Base-by-base conservation (phyloP, 2,113 vertebrate genomes). In the Rhinoderma darwinii region DNA sequence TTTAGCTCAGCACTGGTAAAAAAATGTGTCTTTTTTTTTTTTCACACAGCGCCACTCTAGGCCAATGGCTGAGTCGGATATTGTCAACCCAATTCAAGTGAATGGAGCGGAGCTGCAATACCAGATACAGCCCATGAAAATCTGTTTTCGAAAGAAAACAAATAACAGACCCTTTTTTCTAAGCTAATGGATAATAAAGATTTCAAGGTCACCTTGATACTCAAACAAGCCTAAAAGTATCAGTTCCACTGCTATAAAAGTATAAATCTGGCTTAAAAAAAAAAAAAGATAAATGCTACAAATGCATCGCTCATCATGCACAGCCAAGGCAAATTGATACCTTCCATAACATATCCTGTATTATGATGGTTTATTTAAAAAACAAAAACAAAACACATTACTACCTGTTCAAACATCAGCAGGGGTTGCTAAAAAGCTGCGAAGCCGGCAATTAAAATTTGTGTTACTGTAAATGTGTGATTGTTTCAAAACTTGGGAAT, bases 391-490 rank as follows among this genome's bases (percentile, higher is more conserved):
- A 51, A 72, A 50, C 44, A 27, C 75, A 54, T 78, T 78, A 54
- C 15, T 20, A 78, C 30, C n/a, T 77, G 74, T 77, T 27, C n/a
- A 30, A 50, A 25, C 18, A 25, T 3, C 77, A 41, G 77, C 35
- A 41, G 77, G 77, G 50, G 51, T 5, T 56, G 35, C 50, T 22
- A 25, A 79, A 54, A 54, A 79, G 50, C 77, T 37, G 30, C 12
- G 30, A 56, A 56, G 30, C 50, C 32, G 30, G 4, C 50, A 54
- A 79, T 79, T 56, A 79, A 54, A 79, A 78, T 54, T 22, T 20
- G 74, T 47, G 41, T 76, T 76, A 78, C 47, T 78, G 44, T 78
- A 79, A 76, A 14, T 80, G 35, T 63, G 12, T 15, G n/a, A 41
- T 81, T 81, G 78, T 59, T 63, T 81, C 51, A 18, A 43, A 63